Percentiles rank a stretch among this genome's conserved stretches.
phyloP scores from a whole-genome alignment of 2,113 vertebrate genomes.

The Copsychus sechellarum region DNA sequence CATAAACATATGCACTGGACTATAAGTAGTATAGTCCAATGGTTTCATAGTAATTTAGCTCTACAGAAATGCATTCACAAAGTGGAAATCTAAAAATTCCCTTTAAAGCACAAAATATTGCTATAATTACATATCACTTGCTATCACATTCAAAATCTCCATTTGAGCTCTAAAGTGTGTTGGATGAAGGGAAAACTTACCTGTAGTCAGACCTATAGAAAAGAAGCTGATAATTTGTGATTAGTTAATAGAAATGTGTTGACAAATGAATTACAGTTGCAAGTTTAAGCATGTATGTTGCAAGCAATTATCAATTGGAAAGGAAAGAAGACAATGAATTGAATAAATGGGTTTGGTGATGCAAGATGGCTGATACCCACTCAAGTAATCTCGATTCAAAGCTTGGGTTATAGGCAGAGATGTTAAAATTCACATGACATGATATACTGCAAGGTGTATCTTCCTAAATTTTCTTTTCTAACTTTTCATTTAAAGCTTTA shows the following conservation, averaged over 20 bases:
- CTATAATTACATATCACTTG: neutral
- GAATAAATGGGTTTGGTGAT: neutral
- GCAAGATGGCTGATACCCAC: neutral
- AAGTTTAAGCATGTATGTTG: neutral
- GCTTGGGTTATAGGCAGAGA: neutral
- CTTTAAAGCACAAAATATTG: neutral
- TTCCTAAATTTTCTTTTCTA: neutral
- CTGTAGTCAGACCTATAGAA: neutral
- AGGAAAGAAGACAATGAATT: neutral
- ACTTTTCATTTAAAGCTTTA: neutral
- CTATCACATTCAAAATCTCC: neutral
- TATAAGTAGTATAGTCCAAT: neutral
- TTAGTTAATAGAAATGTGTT: conserved; percentile 35
- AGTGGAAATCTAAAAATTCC: neutral
- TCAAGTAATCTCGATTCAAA: neutral
- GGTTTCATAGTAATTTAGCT: neutral
- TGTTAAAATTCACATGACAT: neutral
- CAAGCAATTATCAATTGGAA: neutral
- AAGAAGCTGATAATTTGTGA: neutral
- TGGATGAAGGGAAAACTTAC: neutral
- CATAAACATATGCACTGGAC: neutral
- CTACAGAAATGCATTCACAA: neutral
- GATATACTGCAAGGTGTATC: neutral
- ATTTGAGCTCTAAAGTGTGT: neutral
- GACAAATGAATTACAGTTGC: neutral